Evolutionary conservation across 2,797 vertebrate species (phyloP).

Genomic region (Apogon hyalosoma): DNA sequence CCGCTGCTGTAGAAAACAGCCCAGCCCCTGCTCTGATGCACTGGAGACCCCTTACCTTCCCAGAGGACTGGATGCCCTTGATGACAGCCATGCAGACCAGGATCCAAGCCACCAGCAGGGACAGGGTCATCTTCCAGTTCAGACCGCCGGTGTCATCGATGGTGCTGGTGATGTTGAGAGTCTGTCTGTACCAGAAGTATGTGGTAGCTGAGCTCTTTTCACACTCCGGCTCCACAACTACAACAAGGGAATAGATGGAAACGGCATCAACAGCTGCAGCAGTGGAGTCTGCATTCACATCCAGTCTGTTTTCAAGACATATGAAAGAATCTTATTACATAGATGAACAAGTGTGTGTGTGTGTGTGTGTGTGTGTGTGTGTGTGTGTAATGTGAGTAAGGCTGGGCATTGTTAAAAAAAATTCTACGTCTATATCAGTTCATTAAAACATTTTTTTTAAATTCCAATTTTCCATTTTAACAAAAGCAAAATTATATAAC

Average conservation of each 20-base stretch:
- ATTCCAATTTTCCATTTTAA: too few relatives aligned
- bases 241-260: neutral
- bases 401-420: too few relatives aligned
- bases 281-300: neutral
- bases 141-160: slow-evolving; percentile 94
- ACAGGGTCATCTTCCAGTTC: slow-evolving; percentile 97
- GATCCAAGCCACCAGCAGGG: slow-evolving; percentile 94
- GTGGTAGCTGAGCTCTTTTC: slow-evolving; percentile 98
- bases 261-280: neutral
- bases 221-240: slow-evolving; percentile 93
- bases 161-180: slow-evolving; percentile 94
- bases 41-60: slow-evolving; percentile 67
- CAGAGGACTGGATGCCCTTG: slow-evolving; percentile 95
- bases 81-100: slow-evolving; percentile 95
- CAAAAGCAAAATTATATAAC: too few relatives aligned
- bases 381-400: too few relatives aligned
- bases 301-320: too few relatives aligned
- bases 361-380: too few relatives aligned
- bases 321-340: too few relatives aligned
- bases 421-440: too few relatives aligned
- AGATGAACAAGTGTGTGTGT: too few relatives aligned
- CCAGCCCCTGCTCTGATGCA: slow-evolving; percentile 11
- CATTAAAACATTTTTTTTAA: too few relatives aligned
- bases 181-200: slow-evolving; percentile 97
- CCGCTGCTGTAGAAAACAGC: neutral